These are phyloP conservation scores for Callyntrura guangdongensis DNA, from an alignment of 2,888 invertebrate genomes.

Conservation along the genomic window DNA sequence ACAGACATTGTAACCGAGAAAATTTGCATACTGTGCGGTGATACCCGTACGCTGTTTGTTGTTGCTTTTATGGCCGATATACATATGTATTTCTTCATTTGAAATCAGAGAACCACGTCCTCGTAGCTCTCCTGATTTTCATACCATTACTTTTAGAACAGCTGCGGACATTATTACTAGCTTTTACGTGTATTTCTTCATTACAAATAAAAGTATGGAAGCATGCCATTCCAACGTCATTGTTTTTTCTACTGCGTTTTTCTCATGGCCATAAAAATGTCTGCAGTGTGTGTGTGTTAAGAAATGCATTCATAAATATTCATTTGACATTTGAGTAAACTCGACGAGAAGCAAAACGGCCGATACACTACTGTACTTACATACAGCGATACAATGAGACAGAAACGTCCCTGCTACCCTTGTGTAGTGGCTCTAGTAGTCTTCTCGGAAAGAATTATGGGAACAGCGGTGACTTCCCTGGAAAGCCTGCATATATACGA, in stretches of 20 bases:
- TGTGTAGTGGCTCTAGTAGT: background rate
- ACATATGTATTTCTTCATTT: background rate
- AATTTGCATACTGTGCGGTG: background rate
- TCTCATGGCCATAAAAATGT: conserved; percentile 18
- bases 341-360: background rate
- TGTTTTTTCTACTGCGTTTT: background rate
- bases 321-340: conserved; percentile 48
- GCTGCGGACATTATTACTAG: background rate
- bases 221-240: background rate
- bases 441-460: conserved; percentile 31
- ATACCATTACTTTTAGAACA: background rate
- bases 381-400: background rate
- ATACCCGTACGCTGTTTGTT: background rate
- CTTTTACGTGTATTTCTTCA: background rate
- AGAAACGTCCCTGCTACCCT: conserved; percentile 2
- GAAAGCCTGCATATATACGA: background rate
- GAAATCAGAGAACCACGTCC: background rate
- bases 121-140: background rate
- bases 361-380: too few species aligned
- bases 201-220: background rate
- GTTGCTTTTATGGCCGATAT: background rate
- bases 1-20: background rate
- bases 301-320: conserved; percentile 53
- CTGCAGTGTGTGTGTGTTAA: conserved; percentile 12
- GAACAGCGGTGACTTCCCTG: conserved; percentile 12